Conservation (phyloP, 64 coral and sea anemone genomes). For the Astreopora myriophthalma region DNA sequence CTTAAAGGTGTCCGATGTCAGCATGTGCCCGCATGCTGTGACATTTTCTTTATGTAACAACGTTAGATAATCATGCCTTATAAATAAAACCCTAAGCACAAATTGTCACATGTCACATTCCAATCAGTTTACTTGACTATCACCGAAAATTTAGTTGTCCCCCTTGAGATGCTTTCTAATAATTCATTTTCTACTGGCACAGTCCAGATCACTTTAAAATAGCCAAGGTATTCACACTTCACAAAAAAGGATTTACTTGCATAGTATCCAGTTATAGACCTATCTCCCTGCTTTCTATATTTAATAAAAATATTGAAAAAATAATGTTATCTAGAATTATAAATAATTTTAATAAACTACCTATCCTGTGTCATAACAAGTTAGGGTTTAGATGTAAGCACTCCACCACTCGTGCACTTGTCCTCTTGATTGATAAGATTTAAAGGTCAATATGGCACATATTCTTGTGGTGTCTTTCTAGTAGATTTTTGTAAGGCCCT, state of each 20-base stretch:
- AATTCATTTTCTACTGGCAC: constrained; percentile 13
- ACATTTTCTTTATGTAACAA: no score
- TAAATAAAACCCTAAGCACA: no score
- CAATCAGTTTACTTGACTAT: no score
- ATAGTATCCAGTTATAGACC: background rate
- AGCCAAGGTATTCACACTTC: background rate
- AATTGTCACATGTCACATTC: no score
- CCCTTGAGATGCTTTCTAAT: background rate
- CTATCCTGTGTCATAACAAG: background rate
- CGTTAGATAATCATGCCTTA: no score
- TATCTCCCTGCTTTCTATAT: background rate
- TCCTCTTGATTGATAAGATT: no score
- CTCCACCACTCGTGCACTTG: constrained; percentile 31
- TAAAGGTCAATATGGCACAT: no score
- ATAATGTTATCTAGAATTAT: background rate
- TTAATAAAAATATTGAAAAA: background rate
- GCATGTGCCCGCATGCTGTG: no score
- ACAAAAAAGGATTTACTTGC: background rate
- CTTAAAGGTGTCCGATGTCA: no score
- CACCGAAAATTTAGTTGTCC: no score
- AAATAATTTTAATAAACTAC: background rate
- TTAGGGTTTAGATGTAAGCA: constrained; percentile 28
- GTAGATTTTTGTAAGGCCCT: constrained; percentile 36
- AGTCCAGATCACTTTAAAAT: background rate
- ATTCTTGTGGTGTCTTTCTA: constrained; percentile 41